phyloP scores from a whole-genome alignment of 2,113 vertebrate species.

The Ciconia stormi region DNA sequence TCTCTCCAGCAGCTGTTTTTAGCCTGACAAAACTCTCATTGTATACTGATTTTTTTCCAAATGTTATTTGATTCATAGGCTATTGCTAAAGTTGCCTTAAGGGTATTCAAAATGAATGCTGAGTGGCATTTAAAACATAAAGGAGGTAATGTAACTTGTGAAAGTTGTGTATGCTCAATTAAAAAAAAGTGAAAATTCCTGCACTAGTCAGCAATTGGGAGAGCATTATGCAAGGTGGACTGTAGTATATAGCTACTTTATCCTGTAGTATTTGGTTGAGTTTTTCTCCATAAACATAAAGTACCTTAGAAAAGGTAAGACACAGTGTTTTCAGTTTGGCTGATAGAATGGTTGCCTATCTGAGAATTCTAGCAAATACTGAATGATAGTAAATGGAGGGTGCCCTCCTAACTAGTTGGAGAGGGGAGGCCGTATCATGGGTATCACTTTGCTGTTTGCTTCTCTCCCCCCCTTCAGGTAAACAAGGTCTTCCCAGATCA shows the following conservation, averaged over 20 bases:
- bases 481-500: not conserved
- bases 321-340: not conserved
- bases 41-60: not conserved
- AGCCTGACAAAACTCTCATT: not conserved
- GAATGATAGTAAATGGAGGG: not conserved
- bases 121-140: not conserved
- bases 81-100: not conserved
- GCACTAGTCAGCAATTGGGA: not conserved
- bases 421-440: not conserved
- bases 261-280: not conserved
- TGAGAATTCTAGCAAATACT: not conserved
- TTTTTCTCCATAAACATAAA: not conserved
- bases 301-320: not conserved
- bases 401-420: not conserved
- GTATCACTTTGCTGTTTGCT: not conserved
- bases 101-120: not conserved
- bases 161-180: not conserved
- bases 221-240: not conserved
- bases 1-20: not conserved
- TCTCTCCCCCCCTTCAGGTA: not conserved
- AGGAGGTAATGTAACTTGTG: not conserved
- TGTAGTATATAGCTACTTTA: not conserved
- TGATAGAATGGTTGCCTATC: not conserved
- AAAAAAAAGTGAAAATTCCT: not conserved
- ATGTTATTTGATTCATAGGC: not conserved